Base-by-base conservation (phyloP, 2,113 vertebrate species). In the Gnathochromis pfefferi region DNA sequence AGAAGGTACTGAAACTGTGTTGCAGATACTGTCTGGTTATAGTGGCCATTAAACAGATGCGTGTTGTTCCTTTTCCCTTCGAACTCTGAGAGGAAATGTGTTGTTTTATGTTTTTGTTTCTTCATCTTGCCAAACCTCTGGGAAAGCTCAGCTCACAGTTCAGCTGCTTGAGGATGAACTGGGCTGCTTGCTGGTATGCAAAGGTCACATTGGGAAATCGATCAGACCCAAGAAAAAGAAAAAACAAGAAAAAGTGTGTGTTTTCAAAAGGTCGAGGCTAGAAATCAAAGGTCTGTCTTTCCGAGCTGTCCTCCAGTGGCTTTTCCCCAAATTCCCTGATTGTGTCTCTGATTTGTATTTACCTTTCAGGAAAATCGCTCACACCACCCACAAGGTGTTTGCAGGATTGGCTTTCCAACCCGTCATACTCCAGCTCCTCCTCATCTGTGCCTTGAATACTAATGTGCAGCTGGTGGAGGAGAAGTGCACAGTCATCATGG, bases 401-500 rank as follows among this genome's bases (percentile, higher is more conserved):
- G 19, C 83, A 79, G 65, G 81, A 90, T 10, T 7, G 33, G 19
- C 12, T 8, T 7, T 28, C 14, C 45, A 51, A 68, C 23, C 60
- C 6, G 19, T 53, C 51, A 28, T 51, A 40, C 19, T 4, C 16
- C 11, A 9, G 73, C 83, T 84, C 57, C 88, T 82, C 83, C 54
- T 33, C 1, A 33, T 16, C 82, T 86, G 88, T 90, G 92, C 28
- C 84, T 58, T 16, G 92, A 94, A 91, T 92, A 80, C 85, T 92
- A 85, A 93, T 83, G 2, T 0, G 8, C 57, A 49, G 87, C 81
- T 31, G 80, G 19, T 57, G 54, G 55, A 79, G 87, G 85, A 70
- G 51, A 84, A 70, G 51, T 87, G 89, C 91, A 79, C 47, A 57
- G 89, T 88, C 92, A 93, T 83, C 89, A 90, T 91, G 92, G 89